Conservation (phyloP, 2,888 invertebrate genomes). For the Drosophila setosimentum region DNA sequence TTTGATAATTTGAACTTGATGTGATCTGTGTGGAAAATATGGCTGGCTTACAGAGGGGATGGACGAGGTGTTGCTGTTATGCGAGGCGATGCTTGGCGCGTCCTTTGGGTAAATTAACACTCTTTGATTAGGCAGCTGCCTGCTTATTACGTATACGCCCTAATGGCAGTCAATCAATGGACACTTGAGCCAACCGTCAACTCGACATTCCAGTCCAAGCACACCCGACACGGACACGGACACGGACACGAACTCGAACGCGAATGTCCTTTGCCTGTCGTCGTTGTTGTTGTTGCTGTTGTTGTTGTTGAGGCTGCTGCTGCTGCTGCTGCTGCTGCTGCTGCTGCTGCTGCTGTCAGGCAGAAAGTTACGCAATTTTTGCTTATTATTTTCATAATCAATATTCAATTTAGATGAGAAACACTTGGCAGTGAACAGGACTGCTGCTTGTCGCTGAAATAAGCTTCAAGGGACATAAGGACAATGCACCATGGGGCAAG, state of each 20-base stretch:
- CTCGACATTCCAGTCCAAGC: not conserved
- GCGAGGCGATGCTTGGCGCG: constrained; percentile 39
- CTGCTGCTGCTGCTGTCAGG: constrained; percentile 65
- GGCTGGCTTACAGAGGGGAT: constrained; percentile 24
- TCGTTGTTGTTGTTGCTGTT: constrained; percentile 19
- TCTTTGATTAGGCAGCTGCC: constrained; percentile 72
- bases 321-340: constrained; percentile 33
- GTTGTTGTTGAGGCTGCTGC: not conserved
- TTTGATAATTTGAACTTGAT: not conserved
- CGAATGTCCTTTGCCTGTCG: constrained; percentile 31
- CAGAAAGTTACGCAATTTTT: constrained; percentile 79
- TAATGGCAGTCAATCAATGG: constrained; percentile 81
- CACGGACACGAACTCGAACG: too few species aligned
- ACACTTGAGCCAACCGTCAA: constrained; percentile 73
- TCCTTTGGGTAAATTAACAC: constrained; percentile 82
- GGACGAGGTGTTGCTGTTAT: constrained; percentile 18
- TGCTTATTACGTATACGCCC: constrained; percentile 80
- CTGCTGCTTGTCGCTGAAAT: constrained; percentile 43
- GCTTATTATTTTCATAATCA: constrained; percentile 83
- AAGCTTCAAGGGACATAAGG: constrained; percentile 65
- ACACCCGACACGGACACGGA: constrained; percentile 3
- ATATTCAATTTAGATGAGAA: constrained; percentile 79
- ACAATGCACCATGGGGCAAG: constrained; percentile 48
- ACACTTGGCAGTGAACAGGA: constrained; percentile 70
- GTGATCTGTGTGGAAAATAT: constrained; percentile 57